phyloP scores from a whole-genome alignment of 37 sponge, comb jelly and placozoan species.

The Petrosia ficiformis region DNA sequence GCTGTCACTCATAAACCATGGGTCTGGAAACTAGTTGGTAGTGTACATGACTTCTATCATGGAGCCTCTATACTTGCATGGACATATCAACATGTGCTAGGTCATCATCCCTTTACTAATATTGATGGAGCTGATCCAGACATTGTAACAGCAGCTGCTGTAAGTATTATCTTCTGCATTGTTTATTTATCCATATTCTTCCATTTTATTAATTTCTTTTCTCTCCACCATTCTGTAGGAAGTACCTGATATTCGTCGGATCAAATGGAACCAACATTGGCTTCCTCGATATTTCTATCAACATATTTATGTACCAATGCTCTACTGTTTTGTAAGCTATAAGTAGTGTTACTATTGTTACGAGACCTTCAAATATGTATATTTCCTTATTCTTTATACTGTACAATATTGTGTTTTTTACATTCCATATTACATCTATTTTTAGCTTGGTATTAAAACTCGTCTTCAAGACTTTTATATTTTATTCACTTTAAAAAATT shows the following conservation, averaged over 20 bases:
- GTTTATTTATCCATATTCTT: background rate
- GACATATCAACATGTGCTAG: conserved; percentile 87
- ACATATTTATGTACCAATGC: conserved; percentile 88
- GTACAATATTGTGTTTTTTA: too few species aligned
- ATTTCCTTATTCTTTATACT: background rate
- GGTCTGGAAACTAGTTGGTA: conserved; percentile 85
- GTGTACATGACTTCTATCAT: conserved; percentile 74
- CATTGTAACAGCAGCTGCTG: conserved; percentile 71
- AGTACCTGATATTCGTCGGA: conserved; percentile 84
- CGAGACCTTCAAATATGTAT: background rate
- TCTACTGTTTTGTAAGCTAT: conserved; percentile 90
- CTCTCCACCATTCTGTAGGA: conserved; percentile 45
- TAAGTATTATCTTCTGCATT: too few species aligned
- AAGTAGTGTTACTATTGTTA: background rate
- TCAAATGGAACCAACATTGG: conserved; percentile 87
- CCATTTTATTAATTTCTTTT: background rate
- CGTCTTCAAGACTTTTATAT: conserved; percentile 84
- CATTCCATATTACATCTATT: too few species aligned
- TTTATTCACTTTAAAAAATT: conserved; percentile 48
- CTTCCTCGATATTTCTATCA: conserved; percentile 88
- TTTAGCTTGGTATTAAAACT: conserved; percentile 85
- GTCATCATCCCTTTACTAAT: conserved; percentile 94
- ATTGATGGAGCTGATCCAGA: conserved; percentile 93
- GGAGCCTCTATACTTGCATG: conserved; percentile 82
- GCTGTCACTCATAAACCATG: conserved; percentile 93